Base-by-base conservation (phyloP, 2,888 invertebrate species). In the Caenorhabditis sp. region DNA sequence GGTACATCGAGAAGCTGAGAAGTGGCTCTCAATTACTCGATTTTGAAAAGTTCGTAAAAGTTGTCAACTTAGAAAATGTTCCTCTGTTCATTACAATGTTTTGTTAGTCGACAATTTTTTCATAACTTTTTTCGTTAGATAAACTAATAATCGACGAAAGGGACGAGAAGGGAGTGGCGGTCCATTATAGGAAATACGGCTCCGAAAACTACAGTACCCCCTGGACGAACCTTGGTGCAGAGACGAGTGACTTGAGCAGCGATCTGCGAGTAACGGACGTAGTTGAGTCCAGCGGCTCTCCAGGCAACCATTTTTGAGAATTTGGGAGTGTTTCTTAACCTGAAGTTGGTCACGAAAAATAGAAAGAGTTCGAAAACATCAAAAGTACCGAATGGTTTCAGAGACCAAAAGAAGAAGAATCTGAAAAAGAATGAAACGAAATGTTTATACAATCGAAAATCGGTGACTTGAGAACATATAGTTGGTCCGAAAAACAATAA, bases 211-310 rank as follows among this genome's bases (percentile, higher is more conserved):
- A 47, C 19, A 47, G 47, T 19, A 47, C 3, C 19, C 47, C 47
- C 19, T 6, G 10, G 14, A 54, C 73, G 44, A 12, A 95, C 93
- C 93, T 97, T 97, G 89, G 97, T 93, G 16, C 96, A 94, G 92
- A 95, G 94, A 81, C 97, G 94, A 79, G 97, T 93, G 68, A 86
- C 82, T 49, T 84, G 72, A 26, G 97, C 97, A 91, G 97, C 97
- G 92, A 98, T 96, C 93, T 95, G 96, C 80, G 97, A 98, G 93
- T 96, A 98, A 94, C 96, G 96, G 93, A 98, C 96, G 94, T 98
- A 98, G 94, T 97, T 98, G 91, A 87, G 76, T 61, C 90, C 90
- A 63, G 88, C 88, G 61, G 89, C 86, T 79, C 90, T 84, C 90
- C 90, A 90, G 75, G 84, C 89, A 74, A 86, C 82, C 89, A 89